Evolutionary conservation across 1,140 invertebrate genomes (phyloP).

Genomic region (Pogonomyrmex californicus): DNA sequence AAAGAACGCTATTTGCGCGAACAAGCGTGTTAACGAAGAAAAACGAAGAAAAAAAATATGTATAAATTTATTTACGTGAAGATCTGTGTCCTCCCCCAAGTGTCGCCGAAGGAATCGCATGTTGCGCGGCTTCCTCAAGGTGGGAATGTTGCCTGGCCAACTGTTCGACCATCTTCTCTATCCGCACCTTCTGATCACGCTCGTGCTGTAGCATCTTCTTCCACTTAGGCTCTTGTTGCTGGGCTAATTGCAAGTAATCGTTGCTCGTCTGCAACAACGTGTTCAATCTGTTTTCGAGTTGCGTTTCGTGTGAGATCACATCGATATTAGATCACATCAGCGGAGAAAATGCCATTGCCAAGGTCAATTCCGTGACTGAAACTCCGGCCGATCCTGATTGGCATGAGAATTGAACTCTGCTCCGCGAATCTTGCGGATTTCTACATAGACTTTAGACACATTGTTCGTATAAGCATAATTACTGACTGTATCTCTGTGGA

Average conservation of each 20-base stretch:
- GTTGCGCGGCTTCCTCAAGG: slow-evolving; percentile 94
- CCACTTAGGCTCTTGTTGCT: slow-evolving; percentile 96
- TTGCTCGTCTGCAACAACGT: slow-evolving; percentile 91
- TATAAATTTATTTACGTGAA: slow-evolving; percentile 84
- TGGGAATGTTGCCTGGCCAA: slow-evolving; percentile 98
- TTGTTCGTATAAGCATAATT: slow-evolving; percentile 15
- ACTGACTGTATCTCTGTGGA: not conserved
- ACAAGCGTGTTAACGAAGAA: not conserved
- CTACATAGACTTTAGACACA: slow-evolving; percentile 6
- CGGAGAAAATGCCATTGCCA: slow-evolving; percentile 10
- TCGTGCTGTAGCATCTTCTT: slow-evolving; percentile 97
- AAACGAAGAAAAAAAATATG: slow-evolving; percentile 34
- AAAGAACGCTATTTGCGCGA: not conserved
- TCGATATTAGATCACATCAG: slow-evolving; percentile 11
- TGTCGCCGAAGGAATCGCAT: slow-evolving; percentile 86
- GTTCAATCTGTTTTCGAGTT: not conserved
- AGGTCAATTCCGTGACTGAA: slow-evolving; percentile 2
- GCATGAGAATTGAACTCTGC: slow-evolving; percentile 3
- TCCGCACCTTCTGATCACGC: slow-evolving; percentile 96
- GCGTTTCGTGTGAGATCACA: slow-evolving; percentile 18
- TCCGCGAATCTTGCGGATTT: slow-evolving; percentile 19
- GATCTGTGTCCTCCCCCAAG: slow-evolving; percentile 78
- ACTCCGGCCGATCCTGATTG: not conserved
- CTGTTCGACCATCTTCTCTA: slow-evolving; percentile 99
- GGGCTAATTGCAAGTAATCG: slow-evolving; percentile 95